These are phyloP conservation scores for Andrena trimmerana DNA, from an alignment of 2,888 invertebrate genomes.

Conservation along the genomic window DNA sequence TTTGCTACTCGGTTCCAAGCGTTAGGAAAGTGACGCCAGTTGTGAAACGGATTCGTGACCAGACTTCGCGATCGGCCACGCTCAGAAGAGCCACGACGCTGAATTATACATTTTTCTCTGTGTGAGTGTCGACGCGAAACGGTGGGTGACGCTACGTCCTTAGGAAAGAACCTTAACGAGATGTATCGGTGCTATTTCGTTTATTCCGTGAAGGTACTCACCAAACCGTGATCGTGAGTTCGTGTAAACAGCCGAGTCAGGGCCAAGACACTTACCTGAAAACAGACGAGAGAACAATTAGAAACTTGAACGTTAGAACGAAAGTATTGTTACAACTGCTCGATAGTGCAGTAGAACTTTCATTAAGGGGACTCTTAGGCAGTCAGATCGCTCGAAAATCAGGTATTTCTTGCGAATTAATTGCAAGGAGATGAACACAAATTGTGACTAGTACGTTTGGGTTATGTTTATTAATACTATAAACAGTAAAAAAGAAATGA, in stretches of 20 bases:
- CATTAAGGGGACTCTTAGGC: no score
- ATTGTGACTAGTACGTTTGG: no score
- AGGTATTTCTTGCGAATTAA: no score
- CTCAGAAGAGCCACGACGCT: constrained; percentile 40
- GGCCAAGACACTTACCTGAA: constrained; percentile 69
- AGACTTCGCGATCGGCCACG: constrained; percentile 35
- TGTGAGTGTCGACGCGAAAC: constrained; percentile 38
- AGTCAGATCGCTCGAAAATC: no score
- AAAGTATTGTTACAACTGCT: neutral
- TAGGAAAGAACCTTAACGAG: constrained; percentile 48
- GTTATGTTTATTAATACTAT: no score
- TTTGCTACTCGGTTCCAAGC: constrained; percentile 40
- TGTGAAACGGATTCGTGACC: constrained; percentile 59
- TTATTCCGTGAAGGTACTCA: constrained; percentile 64
- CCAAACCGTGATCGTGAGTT: constrained; percentile 34
- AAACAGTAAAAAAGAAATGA: no score
- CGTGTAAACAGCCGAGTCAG: constrained; percentile 23
- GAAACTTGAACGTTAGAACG: neutral
- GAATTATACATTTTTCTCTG: constrained; percentile 58
- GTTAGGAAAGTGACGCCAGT: constrained; percentile 55
- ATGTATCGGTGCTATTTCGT: constrained; percentile 63
- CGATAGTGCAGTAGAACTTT: no score
- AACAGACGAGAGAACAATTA: constrained; percentile 45
- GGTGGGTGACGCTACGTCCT: constrained; percentile 36
- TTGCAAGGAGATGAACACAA: no score